phyloP scores from a whole-genome alignment of 2,797 vertebrate genomes.

The Ambastaia sidthimunki region DNA sequence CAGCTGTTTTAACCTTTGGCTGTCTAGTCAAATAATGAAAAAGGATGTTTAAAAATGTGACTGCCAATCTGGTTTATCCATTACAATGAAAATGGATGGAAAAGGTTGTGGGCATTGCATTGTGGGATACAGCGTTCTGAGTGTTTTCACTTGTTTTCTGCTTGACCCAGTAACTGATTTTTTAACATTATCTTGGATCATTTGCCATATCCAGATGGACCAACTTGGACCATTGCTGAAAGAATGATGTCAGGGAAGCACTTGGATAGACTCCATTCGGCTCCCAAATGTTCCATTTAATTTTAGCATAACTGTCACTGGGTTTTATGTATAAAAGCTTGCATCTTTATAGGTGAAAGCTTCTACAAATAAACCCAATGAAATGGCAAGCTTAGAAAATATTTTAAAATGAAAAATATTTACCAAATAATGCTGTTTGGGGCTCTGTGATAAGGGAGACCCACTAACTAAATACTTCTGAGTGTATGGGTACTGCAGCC shows the following conservation, averaged over 20 bases:
- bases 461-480: conserved; percentile 34
- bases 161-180: neutral
- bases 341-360: conserved; percentile 8
- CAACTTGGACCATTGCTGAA: too few relatives aligned
- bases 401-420: neutral
- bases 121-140: too few relatives aligned
- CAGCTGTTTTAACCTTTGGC: too few relatives aligned
- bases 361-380: conserved; percentile 6
- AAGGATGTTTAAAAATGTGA: too few relatives aligned
- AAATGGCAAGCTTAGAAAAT: conserved; percentile 26
- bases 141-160: neutral
- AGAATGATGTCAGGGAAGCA: neutral
- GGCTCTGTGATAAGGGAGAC: neutral
- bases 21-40: too few relatives aligned
- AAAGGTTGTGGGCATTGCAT: too few relatives aligned
- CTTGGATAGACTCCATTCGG: conserved; percentile 1
- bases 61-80: too few relatives aligned
- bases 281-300: conserved; percentile 11
- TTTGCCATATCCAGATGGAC: conserved; percentile 22
- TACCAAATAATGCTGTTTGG: conserved; percentile 24
- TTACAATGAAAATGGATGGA: too few relatives aligned
- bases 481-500: conserved; percentile 18
- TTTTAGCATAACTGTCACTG: conserved; percentile 5
- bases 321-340: neutral
- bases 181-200: conserved; percentile 12